These are phyloP conservation scores for Sarcophaga peregrina DNA, from an alignment of 1,140 invertebrate species.

Conservation along the genomic window DNA sequence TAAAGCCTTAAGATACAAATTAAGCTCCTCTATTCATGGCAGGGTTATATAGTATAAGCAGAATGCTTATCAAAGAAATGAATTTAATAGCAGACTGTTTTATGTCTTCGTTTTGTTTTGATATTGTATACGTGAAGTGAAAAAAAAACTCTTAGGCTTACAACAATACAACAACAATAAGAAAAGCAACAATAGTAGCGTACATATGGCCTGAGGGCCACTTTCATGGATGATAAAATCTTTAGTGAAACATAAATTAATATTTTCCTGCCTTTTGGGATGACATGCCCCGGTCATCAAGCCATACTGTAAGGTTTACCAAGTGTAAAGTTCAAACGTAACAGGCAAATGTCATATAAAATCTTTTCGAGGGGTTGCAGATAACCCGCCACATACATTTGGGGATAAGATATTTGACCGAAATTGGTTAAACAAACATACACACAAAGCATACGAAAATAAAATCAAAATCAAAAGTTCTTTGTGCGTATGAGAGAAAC, in stretches of 20 bases:
- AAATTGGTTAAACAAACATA: neutral
- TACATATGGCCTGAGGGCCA: neutral
- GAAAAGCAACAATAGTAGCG: neutral
- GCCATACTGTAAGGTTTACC: neutral
- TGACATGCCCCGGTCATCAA: slow-evolving; percentile 22
- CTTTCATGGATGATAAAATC: slow-evolving; percentile 27
- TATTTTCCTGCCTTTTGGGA: slow-evolving; percentile 21
- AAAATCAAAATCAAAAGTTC: neutral
- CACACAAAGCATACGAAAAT: neutral
- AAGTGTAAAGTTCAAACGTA: slow-evolving; percentile 18
- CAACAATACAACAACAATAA: no score
- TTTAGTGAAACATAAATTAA: slow-evolving; percentile 8
- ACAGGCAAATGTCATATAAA: neutral
- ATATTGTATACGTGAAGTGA: no score
- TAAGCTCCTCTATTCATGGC: no score
- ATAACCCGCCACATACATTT: neutral
- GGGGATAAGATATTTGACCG: neutral
- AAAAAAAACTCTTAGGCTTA: no score
- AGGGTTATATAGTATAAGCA: no score
- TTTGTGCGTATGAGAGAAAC: neutral
- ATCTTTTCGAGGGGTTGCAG: neutral
- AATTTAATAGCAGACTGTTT: no score
- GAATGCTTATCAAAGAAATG: no score
- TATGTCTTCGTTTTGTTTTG: no score
- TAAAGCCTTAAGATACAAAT: no score